Evolutionary conservation across 1,140 invertebrate genomes (phyloP), one percentile per base, ranked within the genome.

Genomic region (Penaeus japonicus): DNA sequence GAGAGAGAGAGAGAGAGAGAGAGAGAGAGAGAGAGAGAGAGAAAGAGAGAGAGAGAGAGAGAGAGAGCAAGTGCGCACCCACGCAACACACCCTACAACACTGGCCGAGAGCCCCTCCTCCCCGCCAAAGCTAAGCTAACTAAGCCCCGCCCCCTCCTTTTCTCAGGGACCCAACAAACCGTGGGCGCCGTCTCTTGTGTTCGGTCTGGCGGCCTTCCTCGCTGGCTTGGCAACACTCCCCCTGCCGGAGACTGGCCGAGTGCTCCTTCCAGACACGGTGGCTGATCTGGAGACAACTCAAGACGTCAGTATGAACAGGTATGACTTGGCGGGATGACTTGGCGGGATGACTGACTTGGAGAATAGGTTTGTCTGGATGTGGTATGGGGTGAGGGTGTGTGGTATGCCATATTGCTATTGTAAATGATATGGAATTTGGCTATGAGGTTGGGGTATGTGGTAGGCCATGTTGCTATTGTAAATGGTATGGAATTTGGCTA

Each of bases 31-130:
- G n/a, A n/a, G n/a, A n/a, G n/a, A n/a, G n/a, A n/a, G n/a, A n/a
- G n/a, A n/a, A n/a, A n/a, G n/a, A n/a, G n/a, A n/a, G n/a, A n/a
- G n/a, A n/a, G n/a, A n/a, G n/a, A n/a, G n/a, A n/a, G n/a, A n/a
- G n/a, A n/a, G n/a, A n/a, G n/a, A n/a, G n/a, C 70, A 75, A 30
- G 96, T 96, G 20, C 96, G 95, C 55, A 95, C 97, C 90, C 92
- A 96, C 78, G 95, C 96, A 1, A 96, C 96, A 7, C 96, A 94
- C 90, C 93, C 96, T 53, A 95, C 95, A 91, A 80, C 89, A 79
- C 93, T 94, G 5, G 24, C 65, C 32, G 30, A 18, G 0, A 30
- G 70, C n/a, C 39, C n/a, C n/a, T n/a, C n/a, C n/a, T n/a, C n/a
- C n/a, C n/a, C n/a, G n/a, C n/a, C n/a, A n/a, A n/a, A n/a, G n/a